Base-by-base conservation (phyloP, 1,140 invertebrate genomes). In the Onthophagus taurus region DNA sequence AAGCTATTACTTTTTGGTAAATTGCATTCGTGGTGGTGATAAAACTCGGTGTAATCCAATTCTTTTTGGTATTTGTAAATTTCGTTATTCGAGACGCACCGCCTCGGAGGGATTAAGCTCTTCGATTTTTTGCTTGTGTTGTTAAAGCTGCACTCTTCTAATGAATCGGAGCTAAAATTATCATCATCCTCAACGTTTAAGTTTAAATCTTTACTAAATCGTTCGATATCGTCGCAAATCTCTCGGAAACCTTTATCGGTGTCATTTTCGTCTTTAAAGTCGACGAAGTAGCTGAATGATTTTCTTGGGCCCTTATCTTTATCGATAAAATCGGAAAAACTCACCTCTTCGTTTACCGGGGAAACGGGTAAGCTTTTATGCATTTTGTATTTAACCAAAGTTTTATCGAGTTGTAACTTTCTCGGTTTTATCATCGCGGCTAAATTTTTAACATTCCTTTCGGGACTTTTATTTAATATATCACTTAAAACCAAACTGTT, bases 61-160 rank as follows among this genome's bases (percentile, higher is more conserved):
- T 61, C 51, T 23, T 49, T 46, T 16, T 44, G 39, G 23, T 59
- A 68, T 4, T 67, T 66, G 47, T 81, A 82, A 24, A 88, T 83
- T 58, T 85, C 82, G 57, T 85, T 85, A 52, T 86, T 82, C 6
- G 82, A 83, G 18, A 83, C 70, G 42, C 80, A 80, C 34, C 82
- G 60, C 38, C 80, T 68, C 0, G 80, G 70, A 13, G 69, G 61
- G 47, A 71, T 65, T 53, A 70, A 51, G 44, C 54, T 62, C 53
- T 69, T 72, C 31, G 61, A 62, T 52, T 75, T 72, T 47, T 72
- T 74, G 41, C 65, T 70, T n/a, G 70, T 58, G 48, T 72, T 70
- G 51, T 69, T 72, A 11, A 76, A 62, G 50, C 73, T 74, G 51
- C 79, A 80, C 38, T 80, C 78, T 62, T 84, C 81, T 14, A 84